Base-by-base conservation (phyloP, 2,797 vertebrate genomes). In the Ispidina picta region DNA sequence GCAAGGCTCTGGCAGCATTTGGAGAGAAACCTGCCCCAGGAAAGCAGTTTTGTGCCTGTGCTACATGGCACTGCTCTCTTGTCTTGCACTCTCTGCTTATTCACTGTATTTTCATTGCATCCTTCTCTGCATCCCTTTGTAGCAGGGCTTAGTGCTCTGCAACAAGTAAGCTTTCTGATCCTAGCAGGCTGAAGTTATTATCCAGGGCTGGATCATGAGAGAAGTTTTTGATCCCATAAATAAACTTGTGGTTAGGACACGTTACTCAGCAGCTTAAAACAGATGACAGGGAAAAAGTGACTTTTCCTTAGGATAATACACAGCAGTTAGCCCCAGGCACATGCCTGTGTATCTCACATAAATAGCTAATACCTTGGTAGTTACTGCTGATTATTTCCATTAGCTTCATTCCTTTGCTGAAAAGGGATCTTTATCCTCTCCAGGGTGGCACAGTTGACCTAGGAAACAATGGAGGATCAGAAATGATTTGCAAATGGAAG, bases 401-500 rank as follows among this genome's bases (percentile, higher is more conserved):
- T 87, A 49, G 25, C 59, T 88, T 89, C 8, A 39, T 83, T 83
- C 37, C n/a, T 92, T 89, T 83, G 64, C 54, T 81, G 71, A 56
- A 76, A 87, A 87, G 28, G 48, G 21, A 51, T 87, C 23, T 20
- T 90, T 88, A 28, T 88, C 5, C 58, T 81, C 28, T 82, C 73
- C 4, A 2, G 46, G 15, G 19, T 84, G 44, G 44, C 80, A 54
- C 59, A 14, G 2, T 71, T 74, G 58, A 71, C 58, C 19, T 59
- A 26, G 23, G 46, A 65, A 90, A 89, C 84, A 78, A 31, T 56
- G 55, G 43, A 88, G 65, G 71, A 76, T 76, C 64, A 88, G 55
- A 60, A 84, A 80, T 77, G 44, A 71, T 55, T 93, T 95, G 54
- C 35, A 74, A 80, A 60, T 86, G 56, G 69, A 84, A 29, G 35